Base-by-base conservation (phyloP, 2,888 invertebrate genomes). In the Clostera curtula region DNA sequence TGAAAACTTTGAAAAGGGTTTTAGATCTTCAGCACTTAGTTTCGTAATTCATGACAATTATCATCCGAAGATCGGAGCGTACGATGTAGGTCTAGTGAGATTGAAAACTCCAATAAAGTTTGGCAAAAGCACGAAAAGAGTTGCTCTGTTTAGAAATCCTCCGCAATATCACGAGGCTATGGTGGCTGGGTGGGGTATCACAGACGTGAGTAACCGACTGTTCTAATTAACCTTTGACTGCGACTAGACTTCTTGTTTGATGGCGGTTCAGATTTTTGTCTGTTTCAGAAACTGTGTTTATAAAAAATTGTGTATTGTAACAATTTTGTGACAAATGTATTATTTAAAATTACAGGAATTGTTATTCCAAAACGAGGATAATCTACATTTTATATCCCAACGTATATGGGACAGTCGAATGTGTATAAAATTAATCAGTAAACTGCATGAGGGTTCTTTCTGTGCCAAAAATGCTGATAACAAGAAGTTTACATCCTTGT, bases 381-480 rank as follows among this genome's bases (percentile, higher is more conserved):
- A 0, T 5, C 32, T 37, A 8, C 33, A 34, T 20, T 23, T 29
- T 5, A 13, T 38, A 1, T 21, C 27, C 8, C 43, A 44, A 21
- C 23, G 19, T 6, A 27, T 50, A 2, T 34, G 33, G 36, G 6
- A 5, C 1, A 7, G 4, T 0, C 3, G 4, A 0, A 22, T 27
- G n/a, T 46, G 50, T 12, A 4, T 1, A n/a, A 8, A 2, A 0
- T 0, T 3, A 1, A 6, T 29, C 1, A 24, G 29, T 2, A 9
- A 6, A 2, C 2, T 43, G 12, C 25, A 34, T 1, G 3, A 5
- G 0, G 37, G 45, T 2, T 23, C 27, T 7, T 32, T 43, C 4
- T 47, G 46, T 28, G 46, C 41, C 0, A 27, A 38, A 2, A 25
- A 19, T 22, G 24, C 12, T 8, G 5, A 4, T 16, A 20, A 11